Conservation (phyloP, 35 echinoderm and acorn worm genomes). For the Ptychodera flava region DNA sequence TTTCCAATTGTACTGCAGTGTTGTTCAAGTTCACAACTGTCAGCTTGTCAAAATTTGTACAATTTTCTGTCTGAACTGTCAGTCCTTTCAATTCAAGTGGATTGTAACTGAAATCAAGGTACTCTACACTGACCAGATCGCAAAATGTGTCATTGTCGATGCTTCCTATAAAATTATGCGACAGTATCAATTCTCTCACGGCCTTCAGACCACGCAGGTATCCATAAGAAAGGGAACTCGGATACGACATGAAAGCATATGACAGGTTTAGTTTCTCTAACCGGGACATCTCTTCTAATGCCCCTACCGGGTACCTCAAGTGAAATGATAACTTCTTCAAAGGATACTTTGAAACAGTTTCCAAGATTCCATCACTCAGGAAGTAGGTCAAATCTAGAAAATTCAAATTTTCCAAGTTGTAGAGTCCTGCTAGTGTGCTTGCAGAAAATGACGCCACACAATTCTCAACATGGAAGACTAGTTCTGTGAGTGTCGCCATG, state of each 20-base stretch:
- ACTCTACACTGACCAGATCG: neutral
- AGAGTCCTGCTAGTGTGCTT: neutral
- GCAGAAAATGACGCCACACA: neutral
- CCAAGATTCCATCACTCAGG: neutral
- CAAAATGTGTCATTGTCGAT: neutral
- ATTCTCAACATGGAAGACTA: neutral
- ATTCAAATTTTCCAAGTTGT: neutral
- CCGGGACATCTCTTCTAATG: neutral
- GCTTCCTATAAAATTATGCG: neutral
- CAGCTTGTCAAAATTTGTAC: neutral
- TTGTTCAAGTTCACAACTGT: neutral
- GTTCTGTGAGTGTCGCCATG: neutral
- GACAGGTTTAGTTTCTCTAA: neutral
- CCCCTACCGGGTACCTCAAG: neutral
- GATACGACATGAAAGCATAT: neutral
- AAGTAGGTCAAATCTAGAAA: neutral
- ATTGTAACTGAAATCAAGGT: neutral
- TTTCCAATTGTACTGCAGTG: neutral
- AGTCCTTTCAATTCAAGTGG: neutral
- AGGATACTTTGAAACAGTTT: neutral
- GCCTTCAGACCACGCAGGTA: neutral
- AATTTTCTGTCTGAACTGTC: neutral
- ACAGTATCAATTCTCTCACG: neutral
- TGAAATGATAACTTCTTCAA: neutral
- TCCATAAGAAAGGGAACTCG: neutral